Evolutionary conservation across 2,797 vertebrate species (phyloP).

Genomic region (Amniataba percoides): DNA sequence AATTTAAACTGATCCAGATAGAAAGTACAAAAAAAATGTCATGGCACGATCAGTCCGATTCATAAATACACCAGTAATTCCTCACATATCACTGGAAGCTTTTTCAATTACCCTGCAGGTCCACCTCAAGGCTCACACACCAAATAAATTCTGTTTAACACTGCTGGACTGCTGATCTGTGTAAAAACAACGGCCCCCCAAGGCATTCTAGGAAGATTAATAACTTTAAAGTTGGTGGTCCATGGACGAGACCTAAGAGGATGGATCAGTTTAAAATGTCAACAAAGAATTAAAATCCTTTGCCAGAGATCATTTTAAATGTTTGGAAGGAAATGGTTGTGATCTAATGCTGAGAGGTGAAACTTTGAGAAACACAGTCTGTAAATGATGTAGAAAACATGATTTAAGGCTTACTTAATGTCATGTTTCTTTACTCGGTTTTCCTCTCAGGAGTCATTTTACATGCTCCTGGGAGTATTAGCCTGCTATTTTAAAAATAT

Average conservation of each 20-base stretch:
- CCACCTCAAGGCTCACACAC: not conserved
- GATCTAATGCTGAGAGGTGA: not conserved
- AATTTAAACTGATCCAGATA: constrained; percentile 14
- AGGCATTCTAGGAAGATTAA: not conserved
- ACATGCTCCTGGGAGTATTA: too few relatives aligned
- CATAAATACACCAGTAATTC: constrained; percentile 6
- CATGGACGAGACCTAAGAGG: too few relatives aligned
- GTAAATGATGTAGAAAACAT: not conserved
- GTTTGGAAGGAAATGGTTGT: not conserved
- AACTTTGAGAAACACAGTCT: not conserved
- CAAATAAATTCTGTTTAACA: not conserved
- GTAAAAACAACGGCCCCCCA: not conserved
- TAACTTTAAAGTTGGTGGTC: not conserved
- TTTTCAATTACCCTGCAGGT: not conserved
- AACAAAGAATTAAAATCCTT: not conserved
- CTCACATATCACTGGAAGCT: not conserved
- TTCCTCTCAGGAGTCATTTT: not conserved
- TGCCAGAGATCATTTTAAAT: not conserved
- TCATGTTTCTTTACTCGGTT: not conserved
- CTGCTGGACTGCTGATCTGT: not conserved
- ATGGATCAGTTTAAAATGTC: constrained; percentile 5
- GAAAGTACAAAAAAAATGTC: constrained; percentile 7
- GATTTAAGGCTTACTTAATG: not conserved
- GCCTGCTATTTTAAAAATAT: not conserved
- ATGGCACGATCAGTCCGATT: constrained; percentile 24